A percentile compares a stretch with the other conserved stretches of the same genome.
phyloP scores from a whole-genome alignment of 2,888 invertebrate genomes.

The Temnothorax unifasciatus region DNA sequence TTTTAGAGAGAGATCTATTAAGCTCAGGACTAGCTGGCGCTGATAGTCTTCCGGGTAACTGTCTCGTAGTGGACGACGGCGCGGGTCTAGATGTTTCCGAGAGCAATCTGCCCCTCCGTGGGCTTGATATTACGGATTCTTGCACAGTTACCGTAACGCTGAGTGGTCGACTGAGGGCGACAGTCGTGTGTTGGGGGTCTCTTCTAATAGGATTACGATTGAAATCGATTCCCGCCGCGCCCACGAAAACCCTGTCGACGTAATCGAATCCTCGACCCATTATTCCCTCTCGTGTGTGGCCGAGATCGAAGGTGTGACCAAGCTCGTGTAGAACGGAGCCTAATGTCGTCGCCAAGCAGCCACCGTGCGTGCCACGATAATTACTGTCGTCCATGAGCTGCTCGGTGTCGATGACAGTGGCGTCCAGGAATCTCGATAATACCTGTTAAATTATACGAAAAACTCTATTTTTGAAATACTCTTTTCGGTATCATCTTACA shows the following conservation, averaged over 20 bases:
- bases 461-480: background rate
- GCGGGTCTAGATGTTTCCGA: constrained; percentile 87
- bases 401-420: constrained; percentile 90
- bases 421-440: constrained; percentile 88
- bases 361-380: constrained; percentile 94
- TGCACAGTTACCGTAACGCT: constrained; percentile 89
- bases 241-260: constrained; percentile 92
- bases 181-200: constrained; percentile 89
- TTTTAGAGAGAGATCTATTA: constrained; percentile 82
- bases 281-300: constrained; percentile 95
- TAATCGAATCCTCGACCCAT: constrained; percentile 97
- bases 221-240: constrained; percentile 88
- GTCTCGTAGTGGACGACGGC: constrained; percentile 86
- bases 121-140: constrained; percentile 87
- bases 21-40: constrained; percentile 85
- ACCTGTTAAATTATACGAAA: constrained; percentile 84
- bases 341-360: constrained; percentile 95
- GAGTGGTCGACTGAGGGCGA: constrained; percentile 88
- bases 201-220: constrained; percentile 89
- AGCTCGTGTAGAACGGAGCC: constrained; percentile 97
- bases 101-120: constrained; percentile 86
- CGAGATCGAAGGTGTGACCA: constrained; percentile 97
- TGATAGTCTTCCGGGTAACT: constrained; percentile 80
- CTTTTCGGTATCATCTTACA: background rate
- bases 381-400: constrained; percentile 96